Conservation (phyloP, 1,140 invertebrate genomes). For the Heliconius nattereri region DNA sequence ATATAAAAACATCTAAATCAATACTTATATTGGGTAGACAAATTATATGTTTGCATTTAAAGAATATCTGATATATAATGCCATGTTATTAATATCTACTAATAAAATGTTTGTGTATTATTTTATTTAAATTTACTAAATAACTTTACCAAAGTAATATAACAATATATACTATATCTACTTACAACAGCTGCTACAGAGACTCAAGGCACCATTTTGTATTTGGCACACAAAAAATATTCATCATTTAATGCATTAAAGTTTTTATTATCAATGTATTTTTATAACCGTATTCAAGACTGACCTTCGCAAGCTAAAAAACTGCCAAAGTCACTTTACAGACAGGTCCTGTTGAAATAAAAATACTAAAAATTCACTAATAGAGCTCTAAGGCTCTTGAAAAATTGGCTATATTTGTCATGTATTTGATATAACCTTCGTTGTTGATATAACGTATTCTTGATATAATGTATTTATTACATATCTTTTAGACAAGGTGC, state of each 20-base stretch:
- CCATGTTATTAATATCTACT: no score
- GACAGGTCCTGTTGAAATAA: constrained; percentile 23
- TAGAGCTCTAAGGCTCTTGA: neutral
- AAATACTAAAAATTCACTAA: neutral
- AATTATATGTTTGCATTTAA: no score
- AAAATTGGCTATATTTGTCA: neutral
- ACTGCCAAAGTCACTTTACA: constrained; percentile 44
- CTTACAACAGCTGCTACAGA: neutral
- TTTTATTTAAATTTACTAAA: no score
- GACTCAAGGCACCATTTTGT: neutral
- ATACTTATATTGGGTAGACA: no score
- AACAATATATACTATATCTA: neutral
- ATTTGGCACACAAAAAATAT: neutral
- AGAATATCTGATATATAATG: no score
- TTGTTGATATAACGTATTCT: no score
- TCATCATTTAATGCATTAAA: constrained; percentile 10
- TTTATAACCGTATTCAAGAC: constrained; percentile 18
- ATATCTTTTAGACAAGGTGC: no score
- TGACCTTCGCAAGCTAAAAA: constrained; percentile 25
- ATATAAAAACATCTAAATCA: neutral
- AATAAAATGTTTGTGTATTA: no score
- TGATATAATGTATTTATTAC: no score
- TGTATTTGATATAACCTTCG: neutral
- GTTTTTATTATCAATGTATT: constrained; percentile 21
- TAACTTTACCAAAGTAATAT: neutral